Base-by-base conservation (phyloP, 2,888 invertebrate genomes). In the Folsomia candida region DNA sequence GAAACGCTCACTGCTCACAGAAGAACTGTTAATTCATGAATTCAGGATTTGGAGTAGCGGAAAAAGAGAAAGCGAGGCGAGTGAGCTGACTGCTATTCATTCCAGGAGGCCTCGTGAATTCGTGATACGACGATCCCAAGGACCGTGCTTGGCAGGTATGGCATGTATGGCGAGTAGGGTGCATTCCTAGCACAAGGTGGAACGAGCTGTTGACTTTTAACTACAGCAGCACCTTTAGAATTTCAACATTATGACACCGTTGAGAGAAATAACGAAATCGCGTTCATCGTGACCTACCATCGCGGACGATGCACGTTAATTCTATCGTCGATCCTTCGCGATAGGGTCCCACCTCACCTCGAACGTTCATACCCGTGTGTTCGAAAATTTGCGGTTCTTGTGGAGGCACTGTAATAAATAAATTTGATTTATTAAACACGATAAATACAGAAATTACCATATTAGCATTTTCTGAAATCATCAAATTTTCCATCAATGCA, bases 371-470 rank as follows among this genome's bases (percentile, higher is more conserved):
- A 37, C 76, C 78, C 54, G 71, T 54, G 59, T 68, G 73, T 66
- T 78, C 79, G 64, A 73, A 76, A 54, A 80, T 80, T 65, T 75
- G 72, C 70, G 78, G 78, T 73, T 78, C 76, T 60, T 71, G 69
- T 62, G 79, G 79, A 80, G 79, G 79, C 78, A 80, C 78, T 79
- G 74, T 1, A 76, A n/a, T n/a, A n/a, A n/a, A n/a, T n/a, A n/a
- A n/a, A n/a, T n/a, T 63, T 14, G 74, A 68, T 64, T 65, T 61
- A 64, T 2, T 57, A 29, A 37, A 51, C 27, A 65, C 4, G n/a
- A n/a, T n/a, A n/a, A n/a, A n/a, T n/a, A n/a, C n/a, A n/a, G 29
- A 2, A 24, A 63, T 29, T 63, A 6, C 63, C 6, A 6, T 37
- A 37, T 37, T 37, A 37, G 4, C 14, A 37, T 37, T 37, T 37